Percentiles rank a stretch among this genome's conserved stretches.
phyloP scores from a whole-genome alignment of 2,797 vertebrate genomes.

The Thunnus albacares region DNA sequence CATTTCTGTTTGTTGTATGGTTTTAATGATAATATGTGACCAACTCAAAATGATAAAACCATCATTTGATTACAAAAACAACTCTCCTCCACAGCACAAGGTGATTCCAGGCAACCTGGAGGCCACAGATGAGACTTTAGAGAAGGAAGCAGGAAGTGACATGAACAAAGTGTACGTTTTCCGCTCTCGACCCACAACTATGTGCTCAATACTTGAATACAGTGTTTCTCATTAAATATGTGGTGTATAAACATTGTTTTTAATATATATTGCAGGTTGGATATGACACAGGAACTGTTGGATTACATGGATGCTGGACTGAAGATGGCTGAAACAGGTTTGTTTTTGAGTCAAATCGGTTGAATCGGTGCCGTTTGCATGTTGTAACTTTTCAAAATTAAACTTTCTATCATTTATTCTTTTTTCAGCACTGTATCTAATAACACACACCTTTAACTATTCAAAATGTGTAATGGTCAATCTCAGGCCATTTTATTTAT shows the following conservation, averaged over 20 bases:
- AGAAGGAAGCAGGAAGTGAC: constrained; percentile 90
- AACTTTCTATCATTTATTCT: too few species aligned
- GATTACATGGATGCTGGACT: constrained; percentile 78
- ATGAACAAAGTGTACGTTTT: constrained; percentile 93
- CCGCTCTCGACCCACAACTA: not conserved
- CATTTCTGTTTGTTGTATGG: not conserved
- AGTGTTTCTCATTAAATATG: not conserved
- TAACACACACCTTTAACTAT: too few species aligned
- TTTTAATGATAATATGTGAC: not conserved
- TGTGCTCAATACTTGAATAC: too few species aligned
- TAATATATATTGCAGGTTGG: constrained; percentile 59
- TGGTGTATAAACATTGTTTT: not conserved
- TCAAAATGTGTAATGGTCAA: too few species aligned
- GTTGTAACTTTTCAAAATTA: too few species aligned
- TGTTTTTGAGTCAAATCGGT: not conserved
- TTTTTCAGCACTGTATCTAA: too few species aligned
- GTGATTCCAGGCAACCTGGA: constrained; percentile 92
- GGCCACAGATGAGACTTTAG: constrained; percentile 92
- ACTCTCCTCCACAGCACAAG: constrained; percentile 84
- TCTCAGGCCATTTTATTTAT: too few species aligned
- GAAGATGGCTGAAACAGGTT: constrained; percentile 82
- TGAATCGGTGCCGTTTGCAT: too few species aligned
- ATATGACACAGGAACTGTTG: constrained; percentile 79
- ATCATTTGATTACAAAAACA: not conserved
- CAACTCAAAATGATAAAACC: not conserved